A percentile compares a stretch with the other conserved stretches of the same genome.
Conservation (phyloP, 2,888 invertebrate genomes). For the Terebella lapidaria region DNA sequence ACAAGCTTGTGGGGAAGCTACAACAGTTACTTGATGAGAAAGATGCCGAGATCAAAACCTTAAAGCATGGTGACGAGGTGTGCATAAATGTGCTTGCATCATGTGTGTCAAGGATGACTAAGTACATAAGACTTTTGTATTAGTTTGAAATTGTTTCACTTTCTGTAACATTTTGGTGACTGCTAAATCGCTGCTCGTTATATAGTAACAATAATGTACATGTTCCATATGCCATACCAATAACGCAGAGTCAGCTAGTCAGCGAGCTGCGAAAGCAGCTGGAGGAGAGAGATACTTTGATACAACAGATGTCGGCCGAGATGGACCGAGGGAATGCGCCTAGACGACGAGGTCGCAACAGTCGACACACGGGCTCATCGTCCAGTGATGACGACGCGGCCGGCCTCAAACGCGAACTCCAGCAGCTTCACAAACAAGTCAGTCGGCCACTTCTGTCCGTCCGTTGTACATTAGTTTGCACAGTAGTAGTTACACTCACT, state of each 20-base stretch:
- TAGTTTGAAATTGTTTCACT: no score
- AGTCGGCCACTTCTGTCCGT: not conserved
- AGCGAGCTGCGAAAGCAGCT: conserved; percentile 5
- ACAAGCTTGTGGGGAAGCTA: conserved; percentile 13
- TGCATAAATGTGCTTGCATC: no score
- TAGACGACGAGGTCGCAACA: not conserved
- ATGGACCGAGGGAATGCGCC: not conserved
- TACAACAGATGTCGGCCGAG: not conserved
- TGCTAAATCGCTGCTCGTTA: no score
- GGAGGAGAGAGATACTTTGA: not conserved
- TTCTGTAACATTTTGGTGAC: no score
- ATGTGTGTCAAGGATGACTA: no score
- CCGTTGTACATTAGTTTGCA: not conserved
- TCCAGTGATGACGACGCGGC: not conserved
- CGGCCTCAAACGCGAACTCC: not conserved
- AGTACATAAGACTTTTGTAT: no score
- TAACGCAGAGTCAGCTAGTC: not conserved
- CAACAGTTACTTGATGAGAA: conserved; percentile 17
- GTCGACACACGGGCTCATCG: not conserved
- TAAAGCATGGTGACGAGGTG: conserved; percentile 5
- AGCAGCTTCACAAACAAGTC: conserved; percentile 1
- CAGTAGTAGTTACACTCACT: no score
- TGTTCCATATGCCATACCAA: no score
- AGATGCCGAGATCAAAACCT: conserved; percentile 8
- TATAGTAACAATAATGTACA: no score